phyloP scores from a whole-genome alignment of 2,113 vertebrate species.

The Peromyscus leucopus region DNA sequence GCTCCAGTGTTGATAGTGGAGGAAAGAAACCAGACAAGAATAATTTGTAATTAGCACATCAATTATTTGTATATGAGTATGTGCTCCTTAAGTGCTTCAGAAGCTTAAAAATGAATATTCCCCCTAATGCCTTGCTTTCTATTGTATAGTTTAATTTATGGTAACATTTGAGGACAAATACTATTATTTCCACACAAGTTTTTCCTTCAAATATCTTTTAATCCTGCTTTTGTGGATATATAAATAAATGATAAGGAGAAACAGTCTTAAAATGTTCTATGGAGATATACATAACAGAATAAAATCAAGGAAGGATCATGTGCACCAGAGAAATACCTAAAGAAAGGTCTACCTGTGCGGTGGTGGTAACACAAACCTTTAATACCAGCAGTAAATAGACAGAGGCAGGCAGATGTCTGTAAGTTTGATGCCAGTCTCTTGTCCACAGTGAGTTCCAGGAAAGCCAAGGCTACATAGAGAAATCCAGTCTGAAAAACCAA shows the following conservation, averaged over 20 bases:
- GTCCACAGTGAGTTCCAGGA: neutral
- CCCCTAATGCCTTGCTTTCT: constrained; percentile 30
- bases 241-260: neutral
- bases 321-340: neutral
- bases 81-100: constrained; percentile 26
- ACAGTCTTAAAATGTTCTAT: constrained; percentile 16
- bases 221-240: neutral
- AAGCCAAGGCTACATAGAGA: neutral
- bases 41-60: constrained; percentile 73
- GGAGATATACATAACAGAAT: neutral
- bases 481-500: neutral
- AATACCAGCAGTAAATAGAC: neutral
- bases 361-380: neutral
- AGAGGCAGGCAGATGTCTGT: neutral
- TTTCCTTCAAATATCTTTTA: neutral
- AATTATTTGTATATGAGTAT: constrained; percentile 67
- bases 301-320: neutral
- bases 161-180: neutral
- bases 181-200: neutral
- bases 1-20: constrained; percentile 43
- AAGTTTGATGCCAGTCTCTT: neutral
- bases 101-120: constrained; percentile 57
- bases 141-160: neutral
- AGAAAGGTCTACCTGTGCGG: neutral
- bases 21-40: constrained; percentile 59